phyloP scores from a whole-genome alignment of 2,797 vertebrate genomes.

The Lepilemur ruficaudatus region DNA sequence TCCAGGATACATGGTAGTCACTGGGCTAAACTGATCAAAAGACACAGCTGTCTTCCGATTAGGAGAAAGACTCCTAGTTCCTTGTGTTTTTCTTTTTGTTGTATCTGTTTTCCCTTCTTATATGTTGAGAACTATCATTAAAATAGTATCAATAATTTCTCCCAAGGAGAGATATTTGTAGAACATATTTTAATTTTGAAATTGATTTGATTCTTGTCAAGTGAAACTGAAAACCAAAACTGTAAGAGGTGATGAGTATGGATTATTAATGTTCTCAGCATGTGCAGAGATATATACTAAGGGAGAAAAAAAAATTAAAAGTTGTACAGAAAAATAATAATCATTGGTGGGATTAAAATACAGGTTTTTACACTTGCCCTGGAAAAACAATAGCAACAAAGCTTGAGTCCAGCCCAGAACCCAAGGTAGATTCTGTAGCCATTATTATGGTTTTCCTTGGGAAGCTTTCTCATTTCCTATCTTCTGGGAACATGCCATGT shows the following conservation, averaged over 20 bases:
- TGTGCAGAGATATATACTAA: background rate
- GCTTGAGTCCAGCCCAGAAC: background rate
- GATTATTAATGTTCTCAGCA: background rate
- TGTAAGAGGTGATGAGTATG: background rate
- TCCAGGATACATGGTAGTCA: background rate
- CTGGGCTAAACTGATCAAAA: background rate
- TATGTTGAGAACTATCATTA: background rate
- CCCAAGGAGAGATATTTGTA: background rate
- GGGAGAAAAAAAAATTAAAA: background rate
- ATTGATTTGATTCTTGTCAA: background rate
- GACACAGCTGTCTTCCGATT: background rate
- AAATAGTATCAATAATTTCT: background rate
- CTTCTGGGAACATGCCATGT: background rate
- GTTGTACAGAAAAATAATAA: background rate
- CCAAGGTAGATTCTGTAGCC: background rate
- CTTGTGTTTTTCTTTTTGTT: background rate
- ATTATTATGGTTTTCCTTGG: background rate
- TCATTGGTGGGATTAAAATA: background rate
- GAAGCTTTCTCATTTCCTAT: background rate
- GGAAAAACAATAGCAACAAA: background rate
- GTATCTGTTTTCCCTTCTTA: background rate
- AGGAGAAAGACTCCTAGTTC: background rate
- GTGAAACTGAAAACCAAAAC: background rate
- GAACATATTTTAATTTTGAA: background rate
- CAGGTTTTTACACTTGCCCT: background rate